phyloP scores from a whole-genome alignment of 2,888 invertebrate species.

The Drosophila suboccidentalis region DNA sequence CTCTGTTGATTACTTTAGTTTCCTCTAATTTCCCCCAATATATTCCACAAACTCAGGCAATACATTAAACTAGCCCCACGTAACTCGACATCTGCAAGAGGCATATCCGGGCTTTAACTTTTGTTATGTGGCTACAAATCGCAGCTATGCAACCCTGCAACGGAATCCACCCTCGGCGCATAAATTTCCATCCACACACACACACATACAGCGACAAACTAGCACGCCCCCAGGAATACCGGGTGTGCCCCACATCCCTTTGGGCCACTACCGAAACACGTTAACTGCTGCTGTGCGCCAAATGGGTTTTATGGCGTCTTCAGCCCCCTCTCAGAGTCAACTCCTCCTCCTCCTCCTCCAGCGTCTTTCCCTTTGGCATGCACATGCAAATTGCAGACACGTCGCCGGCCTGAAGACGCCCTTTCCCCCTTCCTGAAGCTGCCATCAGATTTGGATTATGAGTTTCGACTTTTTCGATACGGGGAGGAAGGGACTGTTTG shows the following conservation, averaged over 20 bases:
- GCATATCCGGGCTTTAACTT: slow-evolving; percentile 41
- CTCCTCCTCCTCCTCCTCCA: slow-evolving; percentile 18
- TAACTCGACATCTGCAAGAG: slow-evolving; percentile 40
- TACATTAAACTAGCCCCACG: slow-evolving; percentile 37
- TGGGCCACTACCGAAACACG: slow-evolving; percentile 37
- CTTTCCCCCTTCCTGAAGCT: slow-evolving; percentile 11
- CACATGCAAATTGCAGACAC: slow-evolving; percentile 77
- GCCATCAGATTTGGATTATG: slow-evolving; percentile 33
- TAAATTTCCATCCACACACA: slow-evolving; percentile 52
- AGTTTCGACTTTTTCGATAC: slow-evolving; percentile 10
- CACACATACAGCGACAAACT: slow-evolving; percentile 46
- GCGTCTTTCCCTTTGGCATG: slow-evolving; percentile 37
- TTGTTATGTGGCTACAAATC: slow-evolving; percentile 51
- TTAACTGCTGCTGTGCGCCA: slow-evolving; percentile 71
- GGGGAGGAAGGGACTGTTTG: slow-evolving; percentile 4
- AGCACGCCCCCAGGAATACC: slow-evolving; percentile 50
- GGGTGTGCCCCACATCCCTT: neutral
- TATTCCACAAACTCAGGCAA: neutral
- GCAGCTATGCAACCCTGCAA: slow-evolving; percentile 44
- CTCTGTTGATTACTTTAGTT: neutral
- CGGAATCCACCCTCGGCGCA: slow-evolving; percentile 43
- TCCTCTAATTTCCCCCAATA: slow-evolving; percentile 2
- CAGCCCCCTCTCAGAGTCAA: slow-evolving; percentile 2
- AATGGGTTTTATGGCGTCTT: slow-evolving; percentile 71
- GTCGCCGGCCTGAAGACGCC: slow-evolving; percentile 54